These are phyloP conservation scores for Buphagus erythrorhynchus DNA, from an alignment of 2,797 vertebrate species.

Conservation along the genomic window DNA sequence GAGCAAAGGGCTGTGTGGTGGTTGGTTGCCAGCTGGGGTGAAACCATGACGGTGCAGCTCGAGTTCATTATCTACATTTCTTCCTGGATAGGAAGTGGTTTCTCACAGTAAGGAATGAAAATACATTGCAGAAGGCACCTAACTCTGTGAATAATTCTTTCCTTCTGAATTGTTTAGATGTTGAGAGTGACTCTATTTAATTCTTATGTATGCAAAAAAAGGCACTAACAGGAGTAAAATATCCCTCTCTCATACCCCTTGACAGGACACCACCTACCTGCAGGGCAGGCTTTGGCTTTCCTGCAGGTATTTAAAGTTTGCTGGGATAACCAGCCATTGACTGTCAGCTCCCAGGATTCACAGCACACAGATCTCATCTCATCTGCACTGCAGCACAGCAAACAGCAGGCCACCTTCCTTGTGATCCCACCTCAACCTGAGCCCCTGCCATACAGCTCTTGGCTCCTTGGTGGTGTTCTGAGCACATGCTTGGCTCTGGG, in stretches of 20 bases:
- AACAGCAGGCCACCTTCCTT: conserved; percentile 47
- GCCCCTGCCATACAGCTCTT: neutral
- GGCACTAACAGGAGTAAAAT: neutral
- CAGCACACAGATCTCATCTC: neutral
- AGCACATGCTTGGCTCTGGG: neutral
- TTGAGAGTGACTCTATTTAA: neutral
- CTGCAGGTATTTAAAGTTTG: neutral
- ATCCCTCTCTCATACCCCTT: too few relatives aligned
- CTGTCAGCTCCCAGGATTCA: neutral
- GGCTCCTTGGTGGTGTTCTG: neutral
- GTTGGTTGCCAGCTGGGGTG: neutral
- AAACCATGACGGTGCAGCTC: neutral
- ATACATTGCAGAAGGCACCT: neutral
- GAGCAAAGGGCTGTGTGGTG: neutral
- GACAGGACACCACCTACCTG: neutral
- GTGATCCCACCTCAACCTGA: conserved; percentile 1
- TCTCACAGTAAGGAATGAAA: conserved; percentile 9
- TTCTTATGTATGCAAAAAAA: fast-evolving
- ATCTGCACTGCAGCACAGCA: neutral
- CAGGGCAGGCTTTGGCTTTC: neutral
- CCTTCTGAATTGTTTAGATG: neutral
- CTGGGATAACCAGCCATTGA: neutral
- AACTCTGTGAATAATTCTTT: fast-evolving
- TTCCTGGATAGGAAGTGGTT: neutral
- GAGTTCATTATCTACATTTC: neutral